Conservation (phyloP, 2,797 vertebrate genomes). For the Taenioides sp. region DNA sequence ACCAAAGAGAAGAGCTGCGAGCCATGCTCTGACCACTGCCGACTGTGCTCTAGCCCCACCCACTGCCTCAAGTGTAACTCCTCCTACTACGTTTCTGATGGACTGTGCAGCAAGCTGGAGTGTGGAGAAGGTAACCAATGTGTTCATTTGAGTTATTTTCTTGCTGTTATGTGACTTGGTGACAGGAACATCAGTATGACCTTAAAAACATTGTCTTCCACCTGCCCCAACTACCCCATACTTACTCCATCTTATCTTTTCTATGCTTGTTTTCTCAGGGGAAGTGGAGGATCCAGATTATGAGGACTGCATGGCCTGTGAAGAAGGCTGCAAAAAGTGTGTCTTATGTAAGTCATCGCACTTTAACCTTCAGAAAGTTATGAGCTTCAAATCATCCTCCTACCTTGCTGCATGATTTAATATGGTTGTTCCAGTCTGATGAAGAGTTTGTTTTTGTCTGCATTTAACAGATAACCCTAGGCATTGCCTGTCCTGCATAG, state of each 20-base stretch:
- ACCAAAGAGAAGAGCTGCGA: constrained; percentile 70
- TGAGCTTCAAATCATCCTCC: constrained; percentile 12
- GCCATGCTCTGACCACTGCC: constrained; percentile 81
- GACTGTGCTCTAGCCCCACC: constrained; percentile 72
- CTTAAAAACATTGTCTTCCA: constrained; percentile 8
- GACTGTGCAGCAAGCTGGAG: constrained; percentile 76
- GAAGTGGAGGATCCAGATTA: constrained; percentile 87
- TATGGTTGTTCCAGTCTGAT: constrained; percentile 29
- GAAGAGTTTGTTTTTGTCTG: constrained; percentile 59
- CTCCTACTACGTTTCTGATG: constrained; percentile 78
- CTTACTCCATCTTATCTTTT: constrained; percentile 5
- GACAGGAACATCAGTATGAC: constrained; percentile 10
- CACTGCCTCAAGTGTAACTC: constrained; percentile 79
- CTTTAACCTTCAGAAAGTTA: constrained; percentile 12
- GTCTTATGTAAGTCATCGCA: constrained; percentile 77
- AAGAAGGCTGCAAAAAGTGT: constrained; percentile 89
- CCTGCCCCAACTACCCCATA: constrained; percentile 7
- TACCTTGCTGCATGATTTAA: constrained; percentile 11
- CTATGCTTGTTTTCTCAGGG: constrained; percentile 64
- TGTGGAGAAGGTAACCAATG: constrained; percentile 84
- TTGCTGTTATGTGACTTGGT: neutral
- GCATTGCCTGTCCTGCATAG: constrained; percentile 83
- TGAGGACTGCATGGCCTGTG: constrained; percentile 84
- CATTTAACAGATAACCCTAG: constrained; percentile 85
- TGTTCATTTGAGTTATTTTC: neutral